phyloP scores from a whole-genome alignment of 2,113 vertebrate genomes.

The Castor canadensis region DNA sequence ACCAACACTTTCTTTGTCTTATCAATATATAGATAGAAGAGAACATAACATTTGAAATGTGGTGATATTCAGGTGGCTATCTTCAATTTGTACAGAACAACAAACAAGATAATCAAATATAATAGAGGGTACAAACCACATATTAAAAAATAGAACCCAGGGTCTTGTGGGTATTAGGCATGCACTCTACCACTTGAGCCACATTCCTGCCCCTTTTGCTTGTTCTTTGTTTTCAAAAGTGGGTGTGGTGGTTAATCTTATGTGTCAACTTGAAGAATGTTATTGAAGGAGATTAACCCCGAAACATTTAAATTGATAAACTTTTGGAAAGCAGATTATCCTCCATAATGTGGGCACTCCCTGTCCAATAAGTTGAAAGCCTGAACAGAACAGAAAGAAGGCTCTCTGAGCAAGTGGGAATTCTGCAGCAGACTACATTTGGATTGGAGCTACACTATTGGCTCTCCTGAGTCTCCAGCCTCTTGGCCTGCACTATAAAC shows the following conservation, averaged over 20 bases:
- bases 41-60: neutral
- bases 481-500: neutral
- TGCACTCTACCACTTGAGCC: too few relatives aligned
- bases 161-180: too few relatives aligned
- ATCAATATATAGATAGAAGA: neutral
- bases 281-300: neutral
- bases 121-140: neutral
- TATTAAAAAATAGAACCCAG: too few relatives aligned
- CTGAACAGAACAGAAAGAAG: neutral
- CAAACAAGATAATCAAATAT: neutral
- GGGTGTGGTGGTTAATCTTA: neutral
- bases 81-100: conserved; percentile 1
- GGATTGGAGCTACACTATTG: too few relatives aligned
- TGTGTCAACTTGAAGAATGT: neutral
- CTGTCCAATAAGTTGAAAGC: neutral
- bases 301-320: neutral
- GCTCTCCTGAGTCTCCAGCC: neutral
- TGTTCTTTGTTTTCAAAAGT: conserved; percentile 11
- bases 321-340: neutral
- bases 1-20: neutral
- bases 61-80: neutral
- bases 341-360: neutral
- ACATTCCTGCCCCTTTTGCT: too few relatives aligned
- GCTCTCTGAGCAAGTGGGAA: neutral
- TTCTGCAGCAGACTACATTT: neutral